phyloP scores from a whole-genome alignment of 1,140 invertebrate genomes.

The Musca domestica region DNA sequence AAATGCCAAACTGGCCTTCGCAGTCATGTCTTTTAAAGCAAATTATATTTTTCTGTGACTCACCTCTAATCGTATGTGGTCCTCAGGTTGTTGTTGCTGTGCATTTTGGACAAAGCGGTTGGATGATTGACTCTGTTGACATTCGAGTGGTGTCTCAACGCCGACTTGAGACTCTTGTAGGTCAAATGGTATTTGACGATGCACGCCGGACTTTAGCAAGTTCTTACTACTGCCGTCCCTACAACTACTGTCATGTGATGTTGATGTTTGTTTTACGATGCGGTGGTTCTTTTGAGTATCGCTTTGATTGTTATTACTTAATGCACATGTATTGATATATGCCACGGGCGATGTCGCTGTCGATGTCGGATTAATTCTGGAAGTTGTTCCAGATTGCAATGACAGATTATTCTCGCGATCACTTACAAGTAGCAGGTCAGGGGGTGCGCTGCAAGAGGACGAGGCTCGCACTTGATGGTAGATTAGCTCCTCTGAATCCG shows the following conservation, averaged over 20 bases:
- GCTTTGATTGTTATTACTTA: slow-evolving; percentile 9
- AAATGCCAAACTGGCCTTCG: not conserved
- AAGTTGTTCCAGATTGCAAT: slow-evolving; percentile 39
- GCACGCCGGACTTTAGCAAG: not conserved
- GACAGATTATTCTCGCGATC: slow-evolving; percentile 54
- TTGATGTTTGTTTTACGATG: not conserved
- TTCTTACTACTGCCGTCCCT: not conserved
- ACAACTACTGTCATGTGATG: slow-evolving; percentile 1
- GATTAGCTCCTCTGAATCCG: slow-evolving; percentile 53
- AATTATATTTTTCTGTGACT: slow-evolving; percentile 24
- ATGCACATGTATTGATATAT: not conserved
- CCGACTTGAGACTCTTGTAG: too few relatives aligned
- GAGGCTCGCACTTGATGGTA: slow-evolving; percentile 53
- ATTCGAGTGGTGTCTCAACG: not conserved
- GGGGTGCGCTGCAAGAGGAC: slow-evolving; percentile 52
- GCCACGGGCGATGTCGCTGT: slow-evolving; percentile 23
- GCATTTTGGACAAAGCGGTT: not conserved
- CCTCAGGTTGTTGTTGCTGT: slow-evolving; percentile 38
- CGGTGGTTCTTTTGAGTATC: slow-evolving; percentile 31
- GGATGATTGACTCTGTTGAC: not conserved
- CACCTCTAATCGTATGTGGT: slow-evolving; percentile 50
- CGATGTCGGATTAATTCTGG: slow-evolving; percentile 11
- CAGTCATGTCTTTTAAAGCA: not conserved
- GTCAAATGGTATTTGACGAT: not conserved
- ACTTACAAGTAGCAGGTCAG: slow-evolving; percentile 50